These are phyloP conservation scores for Acrobasis repandana DNA, from an alignment of 2,888 invertebrate species.

Conservation along the genomic window DNA sequence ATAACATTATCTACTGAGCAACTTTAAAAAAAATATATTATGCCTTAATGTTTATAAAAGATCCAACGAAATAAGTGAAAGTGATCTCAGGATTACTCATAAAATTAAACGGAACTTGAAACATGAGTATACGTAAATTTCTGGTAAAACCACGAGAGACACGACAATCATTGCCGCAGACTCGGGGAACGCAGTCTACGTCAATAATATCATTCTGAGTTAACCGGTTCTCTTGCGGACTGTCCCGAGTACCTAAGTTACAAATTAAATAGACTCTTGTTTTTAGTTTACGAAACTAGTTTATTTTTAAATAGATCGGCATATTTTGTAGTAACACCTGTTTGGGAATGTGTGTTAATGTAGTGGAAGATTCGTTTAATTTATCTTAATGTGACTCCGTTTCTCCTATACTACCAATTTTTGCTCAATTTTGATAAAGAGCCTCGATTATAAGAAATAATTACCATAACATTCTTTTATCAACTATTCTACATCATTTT, in stretches of 20 bases:
- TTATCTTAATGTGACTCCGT: not conserved
- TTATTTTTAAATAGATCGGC: not conserved
- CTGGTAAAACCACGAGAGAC: slow-evolving; percentile 32
- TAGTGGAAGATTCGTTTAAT: not conserved
- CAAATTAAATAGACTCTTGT: slow-evolving; percentile 40
- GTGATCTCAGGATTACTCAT: slow-evolving; percentile 24
- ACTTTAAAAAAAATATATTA: too few species aligned
- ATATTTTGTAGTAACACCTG: not conserved
- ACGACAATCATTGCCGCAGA: slow-evolving; percentile 11
- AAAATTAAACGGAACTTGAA: slow-evolving; percentile 19
- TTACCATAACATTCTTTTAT: too few species aligned
- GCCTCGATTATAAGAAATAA: too few species aligned
- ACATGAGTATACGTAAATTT: slow-evolving; percentile 13
- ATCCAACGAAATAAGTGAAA: slow-evolving; percentile 2
- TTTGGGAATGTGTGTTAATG: not conserved
- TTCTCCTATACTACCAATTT: too few species aligned
- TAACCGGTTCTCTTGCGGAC: slow-evolving; percentile 66
- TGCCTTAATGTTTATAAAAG: not conserved
- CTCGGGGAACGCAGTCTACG: slow-evolving; percentile 42
- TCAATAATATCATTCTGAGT: slow-evolving; percentile 72
- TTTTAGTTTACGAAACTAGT: slow-evolving; percentile 12
- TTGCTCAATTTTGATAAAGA: too few species aligned
- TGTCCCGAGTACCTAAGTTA: slow-evolving; percentile 52
- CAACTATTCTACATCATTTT: too few species aligned
- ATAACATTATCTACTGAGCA: too few species aligned